These are phyloP conservation scores for Athalia circularis DNA, from an alignment of 2,888 invertebrate genomes.

Conservation along the genomic window DNA sequence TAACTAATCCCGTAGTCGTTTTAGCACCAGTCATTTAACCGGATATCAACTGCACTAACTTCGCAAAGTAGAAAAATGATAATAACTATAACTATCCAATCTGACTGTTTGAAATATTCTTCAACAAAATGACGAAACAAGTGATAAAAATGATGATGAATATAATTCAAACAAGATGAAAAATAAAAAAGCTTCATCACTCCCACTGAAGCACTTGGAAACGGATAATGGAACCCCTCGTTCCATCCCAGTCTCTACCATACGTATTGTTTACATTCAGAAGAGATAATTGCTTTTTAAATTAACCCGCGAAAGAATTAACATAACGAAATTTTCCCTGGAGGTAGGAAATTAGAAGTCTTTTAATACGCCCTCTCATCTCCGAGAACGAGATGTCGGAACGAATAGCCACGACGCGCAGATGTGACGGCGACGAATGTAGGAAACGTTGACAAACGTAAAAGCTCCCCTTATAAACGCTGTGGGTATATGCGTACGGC, in stretches of 20 bases:
- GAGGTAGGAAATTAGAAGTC: slow-evolving; percentile 46
- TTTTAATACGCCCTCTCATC: slow-evolving; percentile 35
- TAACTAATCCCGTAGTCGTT: too few relatives aligned
- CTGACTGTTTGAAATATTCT: too few relatives aligned
- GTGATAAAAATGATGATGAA: neutral
- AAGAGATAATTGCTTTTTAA: slow-evolving; percentile 64
- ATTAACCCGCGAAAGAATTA: slow-evolving; percentile 59
- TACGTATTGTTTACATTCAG: slow-evolving; percentile 60
- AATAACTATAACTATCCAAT: too few relatives aligned
- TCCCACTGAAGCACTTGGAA: slow-evolving; percentile 37
- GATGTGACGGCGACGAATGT: neutral
- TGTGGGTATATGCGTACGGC: neutral
- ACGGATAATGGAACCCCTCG: slow-evolving; percentile 49
- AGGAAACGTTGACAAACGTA: slow-evolving; percentile 30
- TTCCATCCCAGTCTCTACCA: slow-evolving; percentile 4
- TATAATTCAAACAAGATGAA: neutral
- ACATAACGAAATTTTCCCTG: slow-evolving; percentile 55
- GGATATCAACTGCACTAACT: too few relatives aligned
- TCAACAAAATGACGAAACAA: too few relatives aligned
- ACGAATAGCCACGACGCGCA: neutral
- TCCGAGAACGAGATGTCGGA: slow-evolving; percentile 10
- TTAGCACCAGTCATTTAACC: too few relatives aligned
- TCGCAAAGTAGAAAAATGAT: too few relatives aligned
- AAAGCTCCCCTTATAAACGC: neutral
- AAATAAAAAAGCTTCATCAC: slow-evolving; percentile 34